Percentiles rank a stretch among this genome's conserved stretches.
Conservation (phyloP, 2,888 invertebrate genomes). For the Chymomyza procnemis region DNA sequence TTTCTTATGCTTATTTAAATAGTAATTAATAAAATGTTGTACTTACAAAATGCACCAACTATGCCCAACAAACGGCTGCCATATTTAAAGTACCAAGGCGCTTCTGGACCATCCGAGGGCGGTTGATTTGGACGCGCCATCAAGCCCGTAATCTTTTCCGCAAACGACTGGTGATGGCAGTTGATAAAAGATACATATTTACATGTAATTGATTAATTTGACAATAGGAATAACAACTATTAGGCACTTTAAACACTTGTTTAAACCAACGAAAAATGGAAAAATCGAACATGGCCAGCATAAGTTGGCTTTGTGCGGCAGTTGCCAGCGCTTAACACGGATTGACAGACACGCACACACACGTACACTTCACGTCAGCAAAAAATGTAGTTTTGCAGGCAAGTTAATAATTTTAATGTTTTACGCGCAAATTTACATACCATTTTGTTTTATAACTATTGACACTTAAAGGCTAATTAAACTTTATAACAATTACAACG, state of each 20-base stretch:
- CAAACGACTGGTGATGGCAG: slow-evolving; percentile 78
- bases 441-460: slow-evolving; percentile 46
- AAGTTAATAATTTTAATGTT: background rate
- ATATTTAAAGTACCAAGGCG: slow-evolving; percentile 94
- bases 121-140: slow-evolving; percentile 86
- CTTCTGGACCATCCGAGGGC: slow-evolving; percentile 87
- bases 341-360: background rate
- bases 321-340: slow-evolving; percentile 12
- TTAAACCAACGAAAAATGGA: background rate
- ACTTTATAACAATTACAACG: slow-evolving; percentile 29
- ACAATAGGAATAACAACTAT: background rate
- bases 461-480: slow-evolving; percentile 43
- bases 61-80: slow-evolving; percentile 90
- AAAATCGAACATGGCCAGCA: slow-evolving; percentile 30
- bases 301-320: slow-evolving; percentile 53
- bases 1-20: slow-evolving; percentile 19
- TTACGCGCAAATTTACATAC: slow-evolving; percentile 32
- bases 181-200: background rate
- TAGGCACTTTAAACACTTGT: background rate
- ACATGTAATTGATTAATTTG: background rate
- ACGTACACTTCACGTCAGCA: background rate
- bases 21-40: slow-evolving; percentile 21
- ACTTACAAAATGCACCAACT: slow-evolving; percentile 90
- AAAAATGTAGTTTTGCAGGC: slow-evolving; percentile 28
- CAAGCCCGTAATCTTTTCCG: slow-evolving; percentile 88